These are phyloP conservation scores for Serripes groenlandicus DNA, from an alignment of 2,888 invertebrate species.

Conservation along the genomic window DNA sequence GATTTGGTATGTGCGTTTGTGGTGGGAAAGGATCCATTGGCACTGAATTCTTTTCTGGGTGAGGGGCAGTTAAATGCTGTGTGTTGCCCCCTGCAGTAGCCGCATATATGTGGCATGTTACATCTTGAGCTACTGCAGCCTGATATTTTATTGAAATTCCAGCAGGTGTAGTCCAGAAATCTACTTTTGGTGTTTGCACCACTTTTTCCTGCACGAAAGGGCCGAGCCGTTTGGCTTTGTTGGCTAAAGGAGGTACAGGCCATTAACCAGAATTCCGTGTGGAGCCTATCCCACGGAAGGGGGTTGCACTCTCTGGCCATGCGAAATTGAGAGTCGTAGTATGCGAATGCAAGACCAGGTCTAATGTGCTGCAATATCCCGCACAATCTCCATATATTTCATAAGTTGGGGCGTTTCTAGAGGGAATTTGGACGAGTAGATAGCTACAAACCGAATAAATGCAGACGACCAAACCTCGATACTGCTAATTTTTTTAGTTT, in stretches of 20 bases:
- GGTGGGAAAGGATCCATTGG: not conserved
- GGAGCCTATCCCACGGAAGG: conserved; percentile 42
- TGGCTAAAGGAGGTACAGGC: conserved; percentile 7
- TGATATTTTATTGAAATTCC: conserved; percentile 23
- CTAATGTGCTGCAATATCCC: conserved; percentile 37
- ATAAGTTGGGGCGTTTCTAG: conserved; percentile 26
- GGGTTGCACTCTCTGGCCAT: conserved; percentile 20
- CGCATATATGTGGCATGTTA: conserved; percentile 22
- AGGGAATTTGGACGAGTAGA: conserved; percentile 33
- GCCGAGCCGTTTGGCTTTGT: not conserved
- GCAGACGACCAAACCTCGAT: conserved; percentile 37
- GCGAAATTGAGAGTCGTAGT: conserved; percentile 44
- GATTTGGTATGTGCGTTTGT: too few species aligned
- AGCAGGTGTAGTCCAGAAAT: conserved; percentile 29
- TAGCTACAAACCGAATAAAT: conserved; percentile 33
- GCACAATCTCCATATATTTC: conserved; percentile 48
- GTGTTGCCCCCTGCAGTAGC: conserved; percentile 34
- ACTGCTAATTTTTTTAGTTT: not conserved
- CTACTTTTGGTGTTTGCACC: too few species aligned
- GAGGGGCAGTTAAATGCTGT: conserved; percentile 19
- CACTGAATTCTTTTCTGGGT: too few species aligned
- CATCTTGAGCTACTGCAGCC: not conserved
- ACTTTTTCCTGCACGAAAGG: not conserved
- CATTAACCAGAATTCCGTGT: conserved; percentile 52
- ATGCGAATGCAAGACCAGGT: conserved; percentile 22